Evolutionary conservation across 2,797 vertebrate genomes (phyloP).

Genomic region (Merluccius polli): DNA sequence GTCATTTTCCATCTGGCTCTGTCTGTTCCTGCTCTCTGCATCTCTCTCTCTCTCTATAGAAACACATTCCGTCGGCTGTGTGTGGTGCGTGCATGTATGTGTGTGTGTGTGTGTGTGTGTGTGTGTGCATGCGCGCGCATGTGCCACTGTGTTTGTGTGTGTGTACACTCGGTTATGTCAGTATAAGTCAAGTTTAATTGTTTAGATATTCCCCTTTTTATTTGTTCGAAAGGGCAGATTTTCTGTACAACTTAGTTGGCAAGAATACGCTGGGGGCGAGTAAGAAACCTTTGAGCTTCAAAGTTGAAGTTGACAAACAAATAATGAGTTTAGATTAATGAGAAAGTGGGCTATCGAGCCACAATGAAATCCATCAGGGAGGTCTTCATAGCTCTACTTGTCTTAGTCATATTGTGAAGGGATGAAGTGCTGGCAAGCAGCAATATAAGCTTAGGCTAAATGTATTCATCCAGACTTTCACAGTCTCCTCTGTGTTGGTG

Average conservation of each 20-base stretch:
- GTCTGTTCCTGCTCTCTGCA: background rate
- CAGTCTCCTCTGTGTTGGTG: background rate
- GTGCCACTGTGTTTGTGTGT: too few relatives aligned
- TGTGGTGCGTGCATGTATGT: background rate
- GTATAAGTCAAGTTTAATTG: background rate
- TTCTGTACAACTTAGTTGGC: background rate
- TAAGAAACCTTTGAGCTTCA: too few relatives aligned
- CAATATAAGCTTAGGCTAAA: background rate
- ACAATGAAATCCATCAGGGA: too few relatives aligned
- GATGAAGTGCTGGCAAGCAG: background rate
- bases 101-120: conserved; percentile 5
- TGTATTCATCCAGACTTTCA: background rate
- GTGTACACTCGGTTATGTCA: too few relatives aligned
- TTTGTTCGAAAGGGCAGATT: background rate
- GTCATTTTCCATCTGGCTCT: background rate
- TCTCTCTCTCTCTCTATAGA: background rate
- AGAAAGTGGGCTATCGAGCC: too few relatives aligned
- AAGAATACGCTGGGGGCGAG: too few relatives aligned
- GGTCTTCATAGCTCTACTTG: too few relatives aligned
- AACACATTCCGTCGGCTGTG: too few relatives aligned
- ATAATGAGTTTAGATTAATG: too few relatives aligned
- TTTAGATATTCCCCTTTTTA: background rate
- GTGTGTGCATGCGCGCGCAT: too few relatives aligned
- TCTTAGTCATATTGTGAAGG: background rate
- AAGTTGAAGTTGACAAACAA: too few relatives aligned